phyloP scores from a whole-genome alignment of 2,797 vertebrate genomes.

The Brachymystax lenok region DNA sequence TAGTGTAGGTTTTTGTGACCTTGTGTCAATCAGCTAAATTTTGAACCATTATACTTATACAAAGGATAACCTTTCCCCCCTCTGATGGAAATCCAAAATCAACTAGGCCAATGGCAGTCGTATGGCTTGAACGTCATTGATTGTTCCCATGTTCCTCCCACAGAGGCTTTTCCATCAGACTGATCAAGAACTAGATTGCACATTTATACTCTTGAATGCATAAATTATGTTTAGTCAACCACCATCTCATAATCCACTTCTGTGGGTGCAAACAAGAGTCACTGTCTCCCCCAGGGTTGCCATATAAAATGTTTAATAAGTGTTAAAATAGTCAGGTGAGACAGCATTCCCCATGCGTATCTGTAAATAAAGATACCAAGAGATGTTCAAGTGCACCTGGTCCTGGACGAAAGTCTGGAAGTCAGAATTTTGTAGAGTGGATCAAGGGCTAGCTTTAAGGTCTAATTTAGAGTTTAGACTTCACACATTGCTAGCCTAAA shows the following conservation, averaged over 20 bases:
- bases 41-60: background rate
- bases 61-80: background rate
- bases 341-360: conserved; percentile 8
- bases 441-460: conserved; percentile 8
- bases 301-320: conserved; percentile 18
- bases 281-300: background rate
- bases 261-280: background rate
- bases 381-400: background rate
- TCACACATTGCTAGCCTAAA: background rate
- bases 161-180: too few relatives aligned
- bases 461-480: conserved; percentile 8
- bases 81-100: too few relatives aligned
- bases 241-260: background rate
- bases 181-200: too few relatives aligned
- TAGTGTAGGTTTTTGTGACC: background rate
- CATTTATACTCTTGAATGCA: too few relatives aligned
- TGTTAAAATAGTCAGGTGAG: conserved; percentile 27
- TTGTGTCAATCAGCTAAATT: background rate
- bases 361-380: conserved; percentile 13
- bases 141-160: too few relatives aligned
- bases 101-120: too few relatives aligned
- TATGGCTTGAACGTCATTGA: too few relatives aligned
- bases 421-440: background rate
- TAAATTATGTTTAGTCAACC: too few relatives aligned
- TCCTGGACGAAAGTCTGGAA: background rate